Conservation (phyloP, 2,797 vertebrate genomes). For the Chrosomus eos region DNA sequence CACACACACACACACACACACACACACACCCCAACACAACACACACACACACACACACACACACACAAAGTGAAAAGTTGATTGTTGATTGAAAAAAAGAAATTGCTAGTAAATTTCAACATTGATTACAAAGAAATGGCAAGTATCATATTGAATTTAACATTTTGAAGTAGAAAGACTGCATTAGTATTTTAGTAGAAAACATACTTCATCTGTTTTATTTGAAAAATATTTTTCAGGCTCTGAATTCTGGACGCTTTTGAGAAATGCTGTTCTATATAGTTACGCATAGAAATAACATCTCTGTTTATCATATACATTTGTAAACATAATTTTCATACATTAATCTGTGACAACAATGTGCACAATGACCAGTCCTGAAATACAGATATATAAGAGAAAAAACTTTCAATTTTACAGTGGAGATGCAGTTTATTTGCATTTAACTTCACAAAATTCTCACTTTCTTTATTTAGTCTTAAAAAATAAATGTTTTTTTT, state of each 20-base stretch:
- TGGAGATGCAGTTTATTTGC: neutral
- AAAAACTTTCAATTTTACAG: too few species aligned
- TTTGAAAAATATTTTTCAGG: neutral
- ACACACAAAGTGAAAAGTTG: too few species aligned
- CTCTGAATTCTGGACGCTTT: neutral
- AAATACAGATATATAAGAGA: too few species aligned
- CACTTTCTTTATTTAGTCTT: neutral
- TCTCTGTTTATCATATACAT: neutral
- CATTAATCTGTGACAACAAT: too few species aligned
- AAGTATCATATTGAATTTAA: neutral
- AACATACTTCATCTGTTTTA: neutral
- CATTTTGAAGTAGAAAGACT: neutral
- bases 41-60: too few species aligned
- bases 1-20: too few species aligned
- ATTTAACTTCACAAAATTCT: neutral
- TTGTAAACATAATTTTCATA: neutral
- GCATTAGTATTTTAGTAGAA: neutral
- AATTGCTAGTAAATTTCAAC: neutral
- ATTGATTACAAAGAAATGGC: neutral
- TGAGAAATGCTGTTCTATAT: neutral
- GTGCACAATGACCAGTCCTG: too few species aligned
- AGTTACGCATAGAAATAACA: neutral
- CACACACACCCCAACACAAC: too few species aligned
- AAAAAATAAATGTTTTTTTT: neutral
- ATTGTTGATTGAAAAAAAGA: too few species aligned